Evolutionary conservation across 2,888 invertebrate species (phyloP).

Genomic region (Metellina segmentata): DNA sequence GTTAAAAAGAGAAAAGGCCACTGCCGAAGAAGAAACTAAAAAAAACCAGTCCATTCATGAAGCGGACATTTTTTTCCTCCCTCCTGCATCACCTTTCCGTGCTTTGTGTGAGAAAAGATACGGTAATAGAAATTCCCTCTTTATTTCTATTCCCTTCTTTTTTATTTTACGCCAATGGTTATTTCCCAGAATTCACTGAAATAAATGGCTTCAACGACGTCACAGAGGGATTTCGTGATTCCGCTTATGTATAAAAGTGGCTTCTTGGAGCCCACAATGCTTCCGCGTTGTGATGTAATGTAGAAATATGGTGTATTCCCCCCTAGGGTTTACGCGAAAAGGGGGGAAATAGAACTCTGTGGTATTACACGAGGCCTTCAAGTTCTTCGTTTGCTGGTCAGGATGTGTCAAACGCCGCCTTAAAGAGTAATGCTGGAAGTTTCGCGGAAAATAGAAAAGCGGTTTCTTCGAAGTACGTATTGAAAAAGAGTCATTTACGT

Average conservation of each 20-base stretch:
- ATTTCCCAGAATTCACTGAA: conserved; percentile 41
- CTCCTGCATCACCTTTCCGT: neutral
- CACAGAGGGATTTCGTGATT: conserved; percentile 27
- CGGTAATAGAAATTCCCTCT: conserved; percentile 36
- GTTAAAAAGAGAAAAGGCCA: conserved; percentile 23
- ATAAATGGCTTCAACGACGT: conserved; percentile 41
- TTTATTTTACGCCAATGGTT: conserved; percentile 38
- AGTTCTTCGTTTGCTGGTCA: neutral
- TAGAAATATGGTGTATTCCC: neutral
- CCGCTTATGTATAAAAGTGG: conserved; percentile 18
- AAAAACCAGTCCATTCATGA: conserved; percentile 29
- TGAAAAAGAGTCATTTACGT: neutral
- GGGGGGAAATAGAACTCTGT: neutral
- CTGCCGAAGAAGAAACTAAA: neutral
- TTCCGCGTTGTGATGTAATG: neutral
- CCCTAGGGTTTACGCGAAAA: neutral
- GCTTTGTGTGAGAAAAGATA: conserved; percentile 34
- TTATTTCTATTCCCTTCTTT: conserved; percentile 10
- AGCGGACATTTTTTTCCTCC: neutral
- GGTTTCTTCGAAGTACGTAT: neutral
- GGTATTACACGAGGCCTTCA: neutral
- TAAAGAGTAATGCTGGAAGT: neutral
- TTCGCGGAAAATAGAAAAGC: neutral
- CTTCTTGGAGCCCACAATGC: neutral
- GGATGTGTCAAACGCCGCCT: neutral